Conservation (phyloP, 2,797 vertebrate species). For the Muscicapa striata region DNA sequence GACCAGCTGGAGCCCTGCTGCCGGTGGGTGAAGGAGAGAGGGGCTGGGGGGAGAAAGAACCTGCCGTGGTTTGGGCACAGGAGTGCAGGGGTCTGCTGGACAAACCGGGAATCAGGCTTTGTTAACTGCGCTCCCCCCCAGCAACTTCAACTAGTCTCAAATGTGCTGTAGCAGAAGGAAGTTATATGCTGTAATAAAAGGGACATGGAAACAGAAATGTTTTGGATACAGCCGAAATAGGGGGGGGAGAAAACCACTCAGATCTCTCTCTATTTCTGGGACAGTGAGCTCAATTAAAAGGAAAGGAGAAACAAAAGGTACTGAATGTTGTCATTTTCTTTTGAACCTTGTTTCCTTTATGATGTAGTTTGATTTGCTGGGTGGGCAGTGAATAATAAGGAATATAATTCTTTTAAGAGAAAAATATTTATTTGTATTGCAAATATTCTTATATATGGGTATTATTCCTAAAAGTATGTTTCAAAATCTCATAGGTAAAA, state of each 20-base stretch:
- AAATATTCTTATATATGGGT: neutral
- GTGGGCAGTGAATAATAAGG: neutral
- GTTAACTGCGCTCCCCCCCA: neutral
- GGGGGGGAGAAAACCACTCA: rapidly evolving
- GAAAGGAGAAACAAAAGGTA: neutral
- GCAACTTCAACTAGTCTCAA: neutral
- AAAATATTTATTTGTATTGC: neutral
- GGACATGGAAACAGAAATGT: neutral
- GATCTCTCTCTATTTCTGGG: neutral
- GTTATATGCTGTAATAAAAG: neutral
- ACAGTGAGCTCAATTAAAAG: neutral
- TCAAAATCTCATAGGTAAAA: neutral
- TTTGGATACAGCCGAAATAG: neutral
- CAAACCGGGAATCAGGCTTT: neutral
- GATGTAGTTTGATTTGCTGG: neutral
- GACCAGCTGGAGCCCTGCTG: neutral
- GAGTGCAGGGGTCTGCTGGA: neutral
- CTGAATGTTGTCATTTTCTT: neutral
- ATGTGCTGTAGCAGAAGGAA: neutral
- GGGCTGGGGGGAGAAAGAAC: neutral
- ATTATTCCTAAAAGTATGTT: neutral
- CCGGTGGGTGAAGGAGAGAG: neutral
- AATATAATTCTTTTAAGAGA: neutral
- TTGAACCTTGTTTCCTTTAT: neutral
- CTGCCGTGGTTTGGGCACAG: neutral